A percentile compares a stretch with the other conserved stretches of the same genome.
Evolutionary conservation across 2,888 invertebrate genomes (phyloP).

Genomic region (Cryptus viduatorius): DNA sequence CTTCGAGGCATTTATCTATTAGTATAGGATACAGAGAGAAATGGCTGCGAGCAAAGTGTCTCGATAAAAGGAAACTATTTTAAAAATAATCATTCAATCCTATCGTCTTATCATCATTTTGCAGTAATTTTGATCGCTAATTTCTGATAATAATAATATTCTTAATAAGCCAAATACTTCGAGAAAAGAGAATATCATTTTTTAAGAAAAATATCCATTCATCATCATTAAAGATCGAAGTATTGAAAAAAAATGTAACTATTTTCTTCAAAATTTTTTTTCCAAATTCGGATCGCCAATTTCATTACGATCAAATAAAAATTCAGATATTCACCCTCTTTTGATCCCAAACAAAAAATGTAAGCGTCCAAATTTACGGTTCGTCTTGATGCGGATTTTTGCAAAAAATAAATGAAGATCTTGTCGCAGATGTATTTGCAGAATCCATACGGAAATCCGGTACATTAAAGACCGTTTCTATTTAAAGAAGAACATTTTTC

Average conservation of each 20-base stretch:
- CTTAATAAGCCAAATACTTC: too few species aligned
- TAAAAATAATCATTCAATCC: background rate
- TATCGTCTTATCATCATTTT: background rate
- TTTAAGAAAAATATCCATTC: too few species aligned
- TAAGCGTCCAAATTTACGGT: background rate
- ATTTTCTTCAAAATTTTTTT: too few species aligned
- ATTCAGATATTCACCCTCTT: background rate
- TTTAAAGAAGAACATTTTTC: background rate
- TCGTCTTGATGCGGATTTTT: background rate
- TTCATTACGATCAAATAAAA: background rate
- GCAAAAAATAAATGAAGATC: background rate
- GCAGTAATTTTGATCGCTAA: background rate
- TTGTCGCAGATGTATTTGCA: background rate
- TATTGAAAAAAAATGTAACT: too few species aligned
- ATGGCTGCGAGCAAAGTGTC: conserved; percentile 20
- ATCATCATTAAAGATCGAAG: too few species aligned
- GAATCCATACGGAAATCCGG: background rate
- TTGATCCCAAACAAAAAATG: background rate
- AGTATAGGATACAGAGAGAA: conserved; percentile 27
- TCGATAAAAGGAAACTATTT: background rate
- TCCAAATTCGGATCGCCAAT: too few species aligned
- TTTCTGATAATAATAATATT: background rate
- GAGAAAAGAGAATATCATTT: too few species aligned
- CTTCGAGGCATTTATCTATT: conserved; percentile 39
- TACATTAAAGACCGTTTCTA: background rate